Percentiles rank a stretch among this genome's conserved stretches.
Evolutionary conservation across 2,113 vertebrate species (phyloP).

Genomic region (Catharus minimus): DNA sequence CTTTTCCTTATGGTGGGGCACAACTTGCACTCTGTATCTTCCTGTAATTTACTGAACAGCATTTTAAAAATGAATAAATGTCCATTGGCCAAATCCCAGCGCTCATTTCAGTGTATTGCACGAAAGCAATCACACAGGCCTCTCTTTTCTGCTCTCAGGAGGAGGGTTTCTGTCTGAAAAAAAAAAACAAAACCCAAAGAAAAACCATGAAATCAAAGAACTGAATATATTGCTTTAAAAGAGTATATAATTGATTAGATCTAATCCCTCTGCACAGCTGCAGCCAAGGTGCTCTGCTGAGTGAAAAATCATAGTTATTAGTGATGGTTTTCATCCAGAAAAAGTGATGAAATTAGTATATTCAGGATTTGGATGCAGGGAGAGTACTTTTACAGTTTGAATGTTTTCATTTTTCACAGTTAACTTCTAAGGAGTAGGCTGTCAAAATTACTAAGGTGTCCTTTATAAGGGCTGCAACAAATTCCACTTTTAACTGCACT

Average conservation of each 20-base stretch:
- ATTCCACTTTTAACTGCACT: neutral
- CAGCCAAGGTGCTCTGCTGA: conserved; percentile 28
- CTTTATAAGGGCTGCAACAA: neutral
- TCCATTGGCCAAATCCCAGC: conserved; percentile 14
- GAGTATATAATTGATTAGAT: neutral
- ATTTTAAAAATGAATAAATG: conserved; percentile 21
- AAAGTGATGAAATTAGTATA: conserved; percentile 6
- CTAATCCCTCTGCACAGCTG: neutral
- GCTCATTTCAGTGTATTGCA: conserved; percentile 76
- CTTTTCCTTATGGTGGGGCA: neutral
- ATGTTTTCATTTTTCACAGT: conserved; percentile 22
- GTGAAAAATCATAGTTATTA: conserved; percentile 32
- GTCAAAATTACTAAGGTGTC: conserved; percentile 20
- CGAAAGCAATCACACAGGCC: conserved; percentile 91
- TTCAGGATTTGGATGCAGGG: neutral
- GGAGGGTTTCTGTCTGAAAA: conserved; percentile 87
- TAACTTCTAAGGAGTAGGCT: conserved; percentile 5
- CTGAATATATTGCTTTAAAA: neutral
- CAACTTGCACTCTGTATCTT: neutral
- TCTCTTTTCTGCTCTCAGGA: conserved; percentile 88
- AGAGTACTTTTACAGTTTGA: neutral
- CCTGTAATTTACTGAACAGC: neutral
- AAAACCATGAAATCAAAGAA: neutral
- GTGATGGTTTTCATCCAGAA: conserved; percentile 8
- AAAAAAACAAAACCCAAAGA: neutral